phyloP scores from a whole-genome alignment of 2,797 vertebrate species.

The Channa striata region DNA sequence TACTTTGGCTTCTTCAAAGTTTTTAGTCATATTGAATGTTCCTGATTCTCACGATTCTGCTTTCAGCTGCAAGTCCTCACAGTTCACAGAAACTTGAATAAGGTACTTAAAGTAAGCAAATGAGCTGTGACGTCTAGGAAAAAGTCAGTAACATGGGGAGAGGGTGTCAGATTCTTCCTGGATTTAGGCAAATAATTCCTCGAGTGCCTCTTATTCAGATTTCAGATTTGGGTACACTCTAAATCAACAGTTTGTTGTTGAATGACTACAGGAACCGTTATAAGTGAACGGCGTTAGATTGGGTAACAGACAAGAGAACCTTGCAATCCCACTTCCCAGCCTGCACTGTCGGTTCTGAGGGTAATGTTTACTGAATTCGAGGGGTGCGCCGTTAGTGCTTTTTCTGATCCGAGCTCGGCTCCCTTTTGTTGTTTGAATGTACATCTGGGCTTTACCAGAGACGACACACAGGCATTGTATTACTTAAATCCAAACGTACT shows the following conservation, averaged over 20 bases:
- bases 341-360: slow-evolving; percentile 66
- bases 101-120: slow-evolving; percentile 63
- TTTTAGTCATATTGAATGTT: slow-evolving; percentile 48
- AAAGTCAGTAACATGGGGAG: slow-evolving; percentile 15
- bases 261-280: slow-evolving; percentile 7
- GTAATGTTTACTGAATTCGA: slow-evolving; percentile 79
- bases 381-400: slow-evolving; percentile 81
- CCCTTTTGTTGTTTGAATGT: slow-evolving; percentile 88
- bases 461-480: slow-evolving; percentile 74
- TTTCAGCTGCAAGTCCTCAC: slow-evolving; percentile 37
- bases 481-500: slow-evolving; percentile 73
- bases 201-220: slow-evolving; percentile 55
- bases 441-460: slow-evolving; percentile 77
- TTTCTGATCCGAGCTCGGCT: slow-evolving; percentile 78
- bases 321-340: slow-evolving; percentile 21
- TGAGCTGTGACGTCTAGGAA: slow-evolving; percentile 32
- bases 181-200: slow-evolving; percentile 29
- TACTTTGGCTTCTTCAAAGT: slow-evolving; percentile 39
- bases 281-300: slow-evolving; percentile 25
- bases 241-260: slow-evolving; percentile 24
- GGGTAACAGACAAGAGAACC: slow-evolving; percentile 22
- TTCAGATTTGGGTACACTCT: slow-evolving; percentile 36
- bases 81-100: slow-evolving; percentile 55
- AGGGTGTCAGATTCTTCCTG: slow-evolving; percentile 22
- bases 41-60: slow-evolving; percentile 44